A percentile compares a stretch with the other conserved stretches of the same genome.
Conservation (phyloP, 2,888 invertebrate genomes). For the Orthonychiurus folsomi region DNA sequence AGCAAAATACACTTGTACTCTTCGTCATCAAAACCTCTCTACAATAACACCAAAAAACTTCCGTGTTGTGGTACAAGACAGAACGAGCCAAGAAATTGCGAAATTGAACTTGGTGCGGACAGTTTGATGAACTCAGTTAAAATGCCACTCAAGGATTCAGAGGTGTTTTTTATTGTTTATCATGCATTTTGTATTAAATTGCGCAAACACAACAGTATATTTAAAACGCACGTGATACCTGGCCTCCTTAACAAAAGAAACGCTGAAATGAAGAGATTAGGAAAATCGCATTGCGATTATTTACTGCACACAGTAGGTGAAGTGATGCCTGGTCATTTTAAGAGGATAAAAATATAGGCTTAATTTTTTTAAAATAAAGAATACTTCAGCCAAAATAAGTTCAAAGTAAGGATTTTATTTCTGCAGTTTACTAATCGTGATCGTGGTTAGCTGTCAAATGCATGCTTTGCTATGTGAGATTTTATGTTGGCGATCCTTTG, state of each 20-base stretch:
- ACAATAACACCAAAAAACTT: neutral
- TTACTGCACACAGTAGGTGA: conserved; percentile 11
- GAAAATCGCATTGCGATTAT: conserved; percentile 6
- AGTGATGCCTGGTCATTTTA: conserved; percentile 13
- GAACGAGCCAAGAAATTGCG: neutral
- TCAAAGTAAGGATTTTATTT: neutral
- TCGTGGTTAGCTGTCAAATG: neutral
- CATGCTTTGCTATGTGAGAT: no score
- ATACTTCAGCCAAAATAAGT: neutral
- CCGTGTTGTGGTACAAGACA: neutral
- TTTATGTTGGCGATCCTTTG: no score
- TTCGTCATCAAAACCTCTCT: neutral
- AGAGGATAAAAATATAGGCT: conserved; percentile 3
- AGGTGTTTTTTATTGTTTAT: conserved; percentile 16
- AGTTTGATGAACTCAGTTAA: no score
- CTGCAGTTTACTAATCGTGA: no score
- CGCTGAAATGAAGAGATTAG: neutral
- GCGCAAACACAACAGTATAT: conserved; percentile 13
- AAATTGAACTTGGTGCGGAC: neutral
- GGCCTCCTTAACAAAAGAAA: neutral
- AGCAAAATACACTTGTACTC: neutral
- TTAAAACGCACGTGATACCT: conserved; percentile 16
- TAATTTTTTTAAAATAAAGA: neutral
- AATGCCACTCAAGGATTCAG: no score
- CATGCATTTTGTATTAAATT: conserved; percentile 20